phyloP scores from a whole-genome alignment of 1,140 invertebrate genomes.

The Nilaparvata lugens region DNA sequence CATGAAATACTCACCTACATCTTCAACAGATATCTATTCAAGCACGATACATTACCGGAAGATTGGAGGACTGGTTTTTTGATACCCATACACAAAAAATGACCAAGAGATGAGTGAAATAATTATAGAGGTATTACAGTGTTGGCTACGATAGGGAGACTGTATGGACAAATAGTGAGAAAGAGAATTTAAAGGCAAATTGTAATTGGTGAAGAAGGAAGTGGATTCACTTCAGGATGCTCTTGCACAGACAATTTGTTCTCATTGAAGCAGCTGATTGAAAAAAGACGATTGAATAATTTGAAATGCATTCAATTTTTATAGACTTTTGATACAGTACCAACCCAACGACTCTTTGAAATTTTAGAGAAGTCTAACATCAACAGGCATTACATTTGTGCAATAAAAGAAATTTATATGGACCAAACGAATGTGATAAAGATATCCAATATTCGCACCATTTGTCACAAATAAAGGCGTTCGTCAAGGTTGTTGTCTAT shows the following conservation, averaged over 20 bases:
- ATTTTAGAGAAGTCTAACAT: no score
- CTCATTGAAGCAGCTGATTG: neutral
- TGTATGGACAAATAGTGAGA: neutral
- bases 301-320: neutral
- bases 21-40: neutral
- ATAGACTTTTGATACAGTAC: neutral
- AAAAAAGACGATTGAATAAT: no score
- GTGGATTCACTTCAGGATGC: neutral
- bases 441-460: neutral
- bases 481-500: no score
- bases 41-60: neutral
- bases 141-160: neutral
- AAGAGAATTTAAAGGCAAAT: neutral
- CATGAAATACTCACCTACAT: neutral
- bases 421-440: neutral
- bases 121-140: no score
- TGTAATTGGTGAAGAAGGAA: no score
- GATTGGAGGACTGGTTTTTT: neutral
- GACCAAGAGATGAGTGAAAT: no score
- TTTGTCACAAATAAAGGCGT: no score
- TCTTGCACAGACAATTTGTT: constrained; percentile 10
- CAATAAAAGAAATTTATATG: neutral
- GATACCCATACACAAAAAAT: no score
- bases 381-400: neutral
- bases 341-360: no score